phyloP scores from a whole-genome alignment of 2,113 vertebrate species.

The Podiceps cristatus region DNA sequence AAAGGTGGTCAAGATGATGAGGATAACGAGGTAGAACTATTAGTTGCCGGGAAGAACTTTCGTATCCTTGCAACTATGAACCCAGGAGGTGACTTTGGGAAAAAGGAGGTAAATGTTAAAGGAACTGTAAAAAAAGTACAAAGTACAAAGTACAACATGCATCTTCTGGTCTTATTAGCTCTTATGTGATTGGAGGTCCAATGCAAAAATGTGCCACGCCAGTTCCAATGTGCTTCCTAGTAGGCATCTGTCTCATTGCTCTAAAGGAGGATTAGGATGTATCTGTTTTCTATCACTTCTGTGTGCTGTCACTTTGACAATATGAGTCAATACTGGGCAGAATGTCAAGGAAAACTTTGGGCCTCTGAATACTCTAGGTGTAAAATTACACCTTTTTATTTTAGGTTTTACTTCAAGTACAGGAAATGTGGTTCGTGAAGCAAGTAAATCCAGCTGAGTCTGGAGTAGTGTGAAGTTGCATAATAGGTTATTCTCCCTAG shows the following conservation, averaged over 20 bases:
- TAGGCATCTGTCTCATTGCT: fast-evolving
- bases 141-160: not conserved
- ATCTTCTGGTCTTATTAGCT: not conserved
- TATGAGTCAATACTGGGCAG: not conserved
- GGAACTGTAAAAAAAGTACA: no score
- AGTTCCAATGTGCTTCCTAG: not conserved
- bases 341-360: not conserved
- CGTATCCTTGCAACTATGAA: slow-evolving; percentile 97
- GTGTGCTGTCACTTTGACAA: not conserved
- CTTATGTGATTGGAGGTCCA: not conserved
- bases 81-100: slow-evolving; percentile 97
- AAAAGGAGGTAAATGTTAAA: slow-evolving; percentile 90
- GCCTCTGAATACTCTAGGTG: not conserved
- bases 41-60: slow-evolving; percentile 86
- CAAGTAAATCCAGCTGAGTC: not conserved
- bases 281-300: not conserved
- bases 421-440: not conserved
- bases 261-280: not conserved
- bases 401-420: not conserved
- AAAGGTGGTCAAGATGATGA: slow-evolving; percentile 89
- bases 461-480: not conserved
- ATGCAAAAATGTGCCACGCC: not conserved
- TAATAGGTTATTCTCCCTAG: not conserved
- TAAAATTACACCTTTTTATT: no score
- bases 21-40: slow-evolving; percentile 86